Evolutionary conservation across 2,797 vertebrate genomes (phyloP).

Genomic region (Sphenodon punctatus): DNA sequence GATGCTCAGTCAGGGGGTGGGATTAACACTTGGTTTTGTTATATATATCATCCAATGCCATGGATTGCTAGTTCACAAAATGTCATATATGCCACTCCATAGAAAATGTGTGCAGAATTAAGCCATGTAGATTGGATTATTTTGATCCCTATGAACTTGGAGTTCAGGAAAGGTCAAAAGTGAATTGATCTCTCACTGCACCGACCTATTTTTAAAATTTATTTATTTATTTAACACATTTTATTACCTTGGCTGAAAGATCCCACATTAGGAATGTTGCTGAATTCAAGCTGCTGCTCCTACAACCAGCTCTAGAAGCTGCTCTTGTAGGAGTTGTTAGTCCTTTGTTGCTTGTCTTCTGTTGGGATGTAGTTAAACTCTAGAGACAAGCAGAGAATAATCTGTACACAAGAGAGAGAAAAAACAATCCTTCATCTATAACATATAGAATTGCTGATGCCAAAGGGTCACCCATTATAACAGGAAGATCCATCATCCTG

Average conservation of each 20-base stretch:
- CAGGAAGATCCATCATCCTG: constrained; percentile 12
- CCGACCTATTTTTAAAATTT: too few species aligned
- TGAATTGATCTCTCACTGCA: neutral
- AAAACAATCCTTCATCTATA: neutral
- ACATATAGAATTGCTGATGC: neutral
- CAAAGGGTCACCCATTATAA: constrained; percentile 19
- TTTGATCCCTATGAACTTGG: accelerated
- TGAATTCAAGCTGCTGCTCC: neutral
- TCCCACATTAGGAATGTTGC: neutral
- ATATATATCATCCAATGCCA: neutral
- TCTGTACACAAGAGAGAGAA: neutral
- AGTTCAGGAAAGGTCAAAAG: neutral
- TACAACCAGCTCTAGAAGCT: neutral
- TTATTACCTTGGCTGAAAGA: too few species aligned
- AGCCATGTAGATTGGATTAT: neutral
- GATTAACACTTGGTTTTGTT: neutral
- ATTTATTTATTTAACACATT: too few species aligned
- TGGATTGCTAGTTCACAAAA: neutral
- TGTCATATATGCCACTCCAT: neutral
- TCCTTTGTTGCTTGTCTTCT: neutral
- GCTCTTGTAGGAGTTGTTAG: neutral
- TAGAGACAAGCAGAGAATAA: constrained; percentile 5
- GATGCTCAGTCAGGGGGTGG: neutral
- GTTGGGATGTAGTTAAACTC: constrained; percentile 27
- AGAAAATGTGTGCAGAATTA: neutral